Base-by-base conservation (phyloP, 2,888 invertebrate genomes). In the Oscheius myriophilus region DNA sequence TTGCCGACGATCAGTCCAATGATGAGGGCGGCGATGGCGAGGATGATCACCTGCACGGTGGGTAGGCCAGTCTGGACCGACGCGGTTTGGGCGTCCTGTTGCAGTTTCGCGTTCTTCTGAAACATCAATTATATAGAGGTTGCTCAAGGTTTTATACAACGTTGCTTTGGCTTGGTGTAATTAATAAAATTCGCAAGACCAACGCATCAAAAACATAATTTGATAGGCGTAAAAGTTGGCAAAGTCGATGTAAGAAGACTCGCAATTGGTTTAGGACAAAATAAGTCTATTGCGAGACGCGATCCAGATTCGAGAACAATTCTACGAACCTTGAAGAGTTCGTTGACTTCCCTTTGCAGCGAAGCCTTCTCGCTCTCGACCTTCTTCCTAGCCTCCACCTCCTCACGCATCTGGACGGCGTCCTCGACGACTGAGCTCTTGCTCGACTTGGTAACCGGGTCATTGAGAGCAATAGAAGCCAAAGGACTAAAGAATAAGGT, bases 1-100 rank as follows among this genome's bases (percentile, higher is more conserved):
- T 82, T 82, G 39, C 85, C 85, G 49, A 84, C 53, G 64, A 85
- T 84, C 51, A 85, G 71, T 41, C 85, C 85, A 55, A 85, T 70
- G 54, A 85, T 74, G 14, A 85, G 73, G n/a, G 79, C 79, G 18
- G 84, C 82, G 45, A 85, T 55, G 12, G 78, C 81, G 57, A 84
- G 67, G 21, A 85, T 75, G 39, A 81, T 68, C 26, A 81, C 78
- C 63, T 77, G 77, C 16, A 79, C 45, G 1, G 73, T 72, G n/a
- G 79, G 76, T 52, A 72, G 68, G 7, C 72, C 64, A 52, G 67
- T 66, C 21, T 75, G 74, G 18, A 46, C 41, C 23, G 18, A 11
- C 61, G 49, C 2, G 39, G 53, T 62, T 23, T 67, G 51, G 51
- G 64, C 58, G 9, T 70, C 69, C 39, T 75, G 69, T 53, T 79